Evolutionary conservation across 2,888 invertebrate genomes (phyloP).

Genomic region (Formica aserva): DNA sequence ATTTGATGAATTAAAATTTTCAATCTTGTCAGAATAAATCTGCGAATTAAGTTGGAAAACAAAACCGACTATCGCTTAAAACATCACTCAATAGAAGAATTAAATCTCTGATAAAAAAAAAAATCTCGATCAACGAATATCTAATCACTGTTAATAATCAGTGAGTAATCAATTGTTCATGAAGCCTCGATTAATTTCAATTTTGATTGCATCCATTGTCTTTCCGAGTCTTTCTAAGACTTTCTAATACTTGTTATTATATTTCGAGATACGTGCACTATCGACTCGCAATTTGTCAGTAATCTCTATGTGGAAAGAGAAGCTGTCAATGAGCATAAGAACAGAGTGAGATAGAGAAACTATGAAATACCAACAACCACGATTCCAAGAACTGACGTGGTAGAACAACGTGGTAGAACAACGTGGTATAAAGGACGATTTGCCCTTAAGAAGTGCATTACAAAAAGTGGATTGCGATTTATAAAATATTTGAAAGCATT

Average conservation of each 20-base stretch:
- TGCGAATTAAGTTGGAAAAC: constrained; percentile 4
- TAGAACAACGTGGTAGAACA: constrained; percentile 27
- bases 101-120: neutral
- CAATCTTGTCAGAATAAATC: neutral
- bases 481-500: constrained; percentile 59
- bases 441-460: constrained; percentile 15
- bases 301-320: neutral
- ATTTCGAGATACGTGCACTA: constrained; percentile 35
- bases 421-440: neutral
- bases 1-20: neutral
- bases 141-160: constrained; percentile 9
- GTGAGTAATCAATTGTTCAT: constrained; percentile 6
- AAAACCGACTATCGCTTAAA: neutral
- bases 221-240: constrained; percentile 61
- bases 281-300: constrained; percentile 14
- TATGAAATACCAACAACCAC: constrained; percentile 8
- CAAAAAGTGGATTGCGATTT: constrained; percentile 27
- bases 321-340: neutral
- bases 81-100: neutral
- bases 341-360: constrained; percentile 33
- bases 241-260: constrained; percentile 40
- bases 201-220: constrained; percentile 55
- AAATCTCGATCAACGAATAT: neutral
- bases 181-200: constrained; percentile 33
- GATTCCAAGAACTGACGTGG: neutral